Evolutionary conservation across 1,140 invertebrate genomes (phyloP), one percentile per base, ranked within the genome.

Genomic region (Sarcophaga peregrina): DNA sequence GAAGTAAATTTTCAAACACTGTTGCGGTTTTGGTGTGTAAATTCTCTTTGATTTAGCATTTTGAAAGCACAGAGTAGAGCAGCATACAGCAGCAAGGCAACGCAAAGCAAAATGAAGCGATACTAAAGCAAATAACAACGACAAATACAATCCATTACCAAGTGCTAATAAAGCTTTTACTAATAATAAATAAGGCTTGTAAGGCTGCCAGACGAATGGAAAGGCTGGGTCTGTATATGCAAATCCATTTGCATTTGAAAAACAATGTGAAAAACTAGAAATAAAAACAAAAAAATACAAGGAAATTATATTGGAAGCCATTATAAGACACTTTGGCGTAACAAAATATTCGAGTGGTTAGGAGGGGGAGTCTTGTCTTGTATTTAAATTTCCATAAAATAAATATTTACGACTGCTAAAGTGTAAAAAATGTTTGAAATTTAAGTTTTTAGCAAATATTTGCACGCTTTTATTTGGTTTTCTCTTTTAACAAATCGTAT

Each of bases 371-470:
- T 37, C 25, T 37, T 58, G 54, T 58, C 54, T 58, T 58, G 62
- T 68, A n/a, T 68, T 68, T 68, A 68, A 20, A 68, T 68, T 68
- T 68, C n/a, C 62, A 68, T 68, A 68, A 68, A 68, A 68, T 68
- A 68, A 20, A 20, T 68, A 68, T 68, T 25, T 68, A 68, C 62
- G 17, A 9, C 20, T 68, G 20, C 20, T 68, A 20, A 68, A 68
- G 62, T 68, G 62, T 20, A 20, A 68, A 68, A 68, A 25, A 8
- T 25, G 25, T 68, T 25, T 15, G 54, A 25, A 20, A 68, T 68
- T 68, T 68, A 68, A 68, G 62, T 68, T 68, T 68, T 68, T 20
- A 20, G 20, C 62, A 68, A 68, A 68, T 68, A 68, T 68, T 68
- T 5, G 20, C 62, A 20, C 17, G 17, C 25, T 68, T 68, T n/a